These are phyloP conservation scores for Gryllus bimaculatus DNA, from an alignment of 1,140 invertebrate genomes.

Conservation along the genomic window DNA sequence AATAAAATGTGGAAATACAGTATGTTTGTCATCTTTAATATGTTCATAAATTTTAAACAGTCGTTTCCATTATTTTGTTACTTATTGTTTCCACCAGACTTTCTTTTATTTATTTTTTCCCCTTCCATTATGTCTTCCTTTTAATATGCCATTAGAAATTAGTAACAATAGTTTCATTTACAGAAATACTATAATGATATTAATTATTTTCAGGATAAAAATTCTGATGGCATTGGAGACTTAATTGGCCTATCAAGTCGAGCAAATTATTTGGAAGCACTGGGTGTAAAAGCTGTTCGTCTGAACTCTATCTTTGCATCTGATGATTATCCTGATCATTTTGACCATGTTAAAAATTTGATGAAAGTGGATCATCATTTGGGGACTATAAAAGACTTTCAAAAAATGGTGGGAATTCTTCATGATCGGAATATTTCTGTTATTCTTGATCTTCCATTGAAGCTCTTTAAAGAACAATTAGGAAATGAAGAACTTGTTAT, in stretches of 20 bases:
- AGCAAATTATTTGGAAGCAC: constrained; percentile 53
- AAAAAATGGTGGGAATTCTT: constrained; percentile 44
- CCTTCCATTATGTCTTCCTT: no score
- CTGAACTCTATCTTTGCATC: constrained; percentile 66
- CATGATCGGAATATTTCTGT: constrained; percentile 58
- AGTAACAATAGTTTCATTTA: neutral
- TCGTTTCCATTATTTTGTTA: neutral
- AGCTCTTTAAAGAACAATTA: constrained; percentile 37
- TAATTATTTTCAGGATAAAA: constrained; percentile 44
- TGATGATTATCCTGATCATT: constrained; percentile 58
- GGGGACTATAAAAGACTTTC: constrained; percentile 54
- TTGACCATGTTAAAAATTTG: constrained; percentile 51
- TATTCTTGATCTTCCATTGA: constrained; percentile 63
- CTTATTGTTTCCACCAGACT: neutral
- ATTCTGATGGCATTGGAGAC: constrained; percentile 62
- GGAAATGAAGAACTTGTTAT: neutral
- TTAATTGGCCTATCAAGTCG: constrained; percentile 54
- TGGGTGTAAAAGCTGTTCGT: constrained; percentile 56
- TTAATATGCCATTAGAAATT: neutral
- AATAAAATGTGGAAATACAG: no score
- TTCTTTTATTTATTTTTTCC: no score
- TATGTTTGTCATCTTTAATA: neutral
- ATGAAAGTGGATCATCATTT: constrained; percentile 49
- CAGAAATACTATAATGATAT: neutral
- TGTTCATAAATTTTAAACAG: neutral